Base-by-base conservation (phyloP, 2,797 vertebrate genomes). In the Pseudomugil tenellus region DNA sequence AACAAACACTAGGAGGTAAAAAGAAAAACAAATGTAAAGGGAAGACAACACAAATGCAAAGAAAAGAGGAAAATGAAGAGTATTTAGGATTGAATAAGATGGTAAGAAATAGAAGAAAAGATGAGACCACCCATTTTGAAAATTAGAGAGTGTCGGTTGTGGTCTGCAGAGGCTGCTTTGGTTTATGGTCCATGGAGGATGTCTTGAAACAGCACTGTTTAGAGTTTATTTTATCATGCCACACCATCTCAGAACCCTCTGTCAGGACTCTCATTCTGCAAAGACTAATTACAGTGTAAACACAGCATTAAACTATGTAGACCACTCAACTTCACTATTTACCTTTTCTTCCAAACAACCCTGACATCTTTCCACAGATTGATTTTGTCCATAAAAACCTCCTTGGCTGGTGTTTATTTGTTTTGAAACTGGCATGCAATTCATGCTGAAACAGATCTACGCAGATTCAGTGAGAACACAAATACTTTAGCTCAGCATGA, bases 271-370 rank as follows among this genome's bases (percentile, higher is more conserved):
- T 92, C 90, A 90, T 92, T 91, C 90, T 89, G 90, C 86, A 87
- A 84, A 93, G 90, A 92, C 89, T 93, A 93, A 94, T 93, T 91
- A 92, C 82, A 92, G 89, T 91, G 75, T 93, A 93, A 93, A 92
- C 94, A 94, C 66, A 74, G 81, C 84, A 89, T 91, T 91, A 82
- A 89, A 92, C 89, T 84, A 88, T 85, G 85, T 69, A 82, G 89
- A 85, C 88, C 89, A 84, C 84, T 90, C 87, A 72, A 79, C 90
- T 87, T 83, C 84, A 89, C 81, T 91, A 90, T 94, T 93, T 93
- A 92, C 86, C 77, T 87, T 91, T 89, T 89, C 88, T 66, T 87
- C 88, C 83, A 92, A 93, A 92, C 92, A 93, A 84, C 89, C 84
- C 72, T 86, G 89, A 93, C 91, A 86, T 91, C 81, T 81, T 58